phyloP scores from a whole-genome alignment of 2,888 invertebrate genomes.

The Drosophila flavopinicola region DNA sequence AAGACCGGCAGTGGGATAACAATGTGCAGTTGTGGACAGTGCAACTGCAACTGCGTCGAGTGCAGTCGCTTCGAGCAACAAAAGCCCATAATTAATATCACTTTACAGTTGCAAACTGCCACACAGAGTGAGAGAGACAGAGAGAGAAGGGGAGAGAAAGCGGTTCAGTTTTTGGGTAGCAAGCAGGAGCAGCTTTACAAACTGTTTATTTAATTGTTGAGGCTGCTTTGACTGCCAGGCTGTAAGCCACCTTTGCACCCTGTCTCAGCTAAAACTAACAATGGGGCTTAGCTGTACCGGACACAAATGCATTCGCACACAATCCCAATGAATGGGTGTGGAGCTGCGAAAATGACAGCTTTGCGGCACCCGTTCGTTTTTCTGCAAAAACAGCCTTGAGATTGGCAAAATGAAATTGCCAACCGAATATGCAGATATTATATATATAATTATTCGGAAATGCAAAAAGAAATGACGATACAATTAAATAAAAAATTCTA shows the following conservation, averaged over 20 bases:
- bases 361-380: too few species aligned
- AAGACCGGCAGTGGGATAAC: background rate
- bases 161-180: background rate
- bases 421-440: too few species aligned
- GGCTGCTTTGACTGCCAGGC: slow-evolving; percentile 3
- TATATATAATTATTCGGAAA: too few species aligned
- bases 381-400: too few species aligned
- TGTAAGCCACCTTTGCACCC: slow-evolving; percentile 3
- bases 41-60: slow-evolving; percentile 18
- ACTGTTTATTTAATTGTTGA: slow-evolving; percentile 50
- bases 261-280: background rate
- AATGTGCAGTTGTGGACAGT: slow-evolving; percentile 5
- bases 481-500: too few species aligned
- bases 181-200: slow-evolving; percentile 29
- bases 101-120: slow-evolving; percentile 54
- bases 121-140: slow-evolving; percentile 15
- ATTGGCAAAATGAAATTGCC: too few species aligned
- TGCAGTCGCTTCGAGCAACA: slow-evolving; percentile 31
- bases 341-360: too few species aligned
- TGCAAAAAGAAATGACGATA: too few species aligned
- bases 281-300: background rate
- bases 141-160: background rate
- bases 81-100: slow-evolving; percentile 70
- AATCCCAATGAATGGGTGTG: background rate
- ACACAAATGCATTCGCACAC: too few species aligned